Conservation (phyloP, 53 echinoderm and acorn worm species). For the Hippasteria phrygiana region DNA sequence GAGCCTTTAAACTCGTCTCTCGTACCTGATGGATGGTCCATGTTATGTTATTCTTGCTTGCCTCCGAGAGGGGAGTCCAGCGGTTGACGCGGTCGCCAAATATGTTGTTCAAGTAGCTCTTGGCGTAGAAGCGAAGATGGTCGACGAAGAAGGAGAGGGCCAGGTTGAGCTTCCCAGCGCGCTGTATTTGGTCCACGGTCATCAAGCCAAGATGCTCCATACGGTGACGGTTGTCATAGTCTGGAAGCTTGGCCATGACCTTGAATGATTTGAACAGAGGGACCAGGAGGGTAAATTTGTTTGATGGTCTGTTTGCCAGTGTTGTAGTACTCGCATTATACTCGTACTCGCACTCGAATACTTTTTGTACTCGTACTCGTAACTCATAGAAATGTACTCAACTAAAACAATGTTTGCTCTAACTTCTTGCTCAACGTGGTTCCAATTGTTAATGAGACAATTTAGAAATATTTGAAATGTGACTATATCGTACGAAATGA, state of each 20-base stretch:
- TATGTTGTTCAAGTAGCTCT: conserved; percentile 46
- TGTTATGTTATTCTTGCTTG: conserved; percentile 37
- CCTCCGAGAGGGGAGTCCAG: conserved; percentile 67
- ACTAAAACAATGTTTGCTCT: too few species aligned
- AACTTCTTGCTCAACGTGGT: too few species aligned
- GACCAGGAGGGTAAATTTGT: too few species aligned
- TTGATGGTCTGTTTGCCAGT: too few species aligned
- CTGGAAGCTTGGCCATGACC: neutral
- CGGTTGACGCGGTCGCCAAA: conserved; percentile 66
- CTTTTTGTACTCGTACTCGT: too few species aligned
- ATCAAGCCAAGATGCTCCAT: conserved; percentile 68
- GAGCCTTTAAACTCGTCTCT: neutral
- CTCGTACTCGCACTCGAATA: too few species aligned
- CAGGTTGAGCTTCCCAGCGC: conserved; percentile 49
- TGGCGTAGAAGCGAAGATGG: conserved; percentile 64
- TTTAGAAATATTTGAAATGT: too few species aligned
- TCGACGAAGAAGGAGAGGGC: conserved; percentile 58
- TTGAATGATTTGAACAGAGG: too few species aligned
- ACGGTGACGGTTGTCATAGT: conserved; percentile 46
- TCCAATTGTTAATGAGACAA: too few species aligned
- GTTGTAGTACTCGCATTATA: too few species aligned
- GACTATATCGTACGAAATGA: too few species aligned
- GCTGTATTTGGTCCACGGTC: conserved; percentile 47
- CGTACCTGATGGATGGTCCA: conserved; percentile 72
- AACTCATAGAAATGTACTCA: too few species aligned